Evolutionary conservation across 2,797 vertebrate species (phyloP), one percentile per base, ranked within the genome.

Genomic region (Eulemur mongoz): DNA sequence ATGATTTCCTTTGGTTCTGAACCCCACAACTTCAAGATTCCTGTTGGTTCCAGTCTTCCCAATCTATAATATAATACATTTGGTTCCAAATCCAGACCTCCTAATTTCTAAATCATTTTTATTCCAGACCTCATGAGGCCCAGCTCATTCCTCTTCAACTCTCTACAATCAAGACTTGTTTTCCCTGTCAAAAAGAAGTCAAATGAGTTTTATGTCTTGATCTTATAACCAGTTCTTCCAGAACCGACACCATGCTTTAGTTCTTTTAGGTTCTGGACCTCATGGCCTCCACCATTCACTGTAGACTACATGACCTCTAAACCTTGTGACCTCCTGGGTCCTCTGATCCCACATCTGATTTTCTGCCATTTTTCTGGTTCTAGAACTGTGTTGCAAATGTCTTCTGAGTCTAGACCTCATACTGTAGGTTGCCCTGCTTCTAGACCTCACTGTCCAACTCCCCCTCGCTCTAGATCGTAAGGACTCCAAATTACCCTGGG

Each of bases 41-140:
- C 15, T 52, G 5, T 38, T 69, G 67, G 38, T 25, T 63, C 70
- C 63, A 45, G 35, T 83, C 59, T 69, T 89, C 70, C 27, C 20
- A 20, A 70, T 50, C 81, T 48, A 18, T 30, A 38, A 67, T 38
- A 52, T 25, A 32, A 61, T 43, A 45, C 25, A 57, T 54, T 84
- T 72, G 14, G n/a, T 50, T 95, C 87, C 45, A 95, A 89, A 89
- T 76, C 45, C 48, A 93, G 89, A 72, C 27, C 57, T 88, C 11
- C 7, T 81, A 30, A 80, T 9, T 54, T 91, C 73, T 86, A 40
- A 50, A 57, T 78, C 27, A 38, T 50, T 80, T 83, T 72, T 27
- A 27, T 67, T 89, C 59, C 76, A 86, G 25, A 69, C 4, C 9
- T 38, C 76, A 89, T 1, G 11, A 79, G 57, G 22, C 50, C 59